These are phyloP conservation scores for Stylophora pistillata DNA, from an alignment of 64 coral and sea anemone species.

Conservation along the genomic window DNA sequence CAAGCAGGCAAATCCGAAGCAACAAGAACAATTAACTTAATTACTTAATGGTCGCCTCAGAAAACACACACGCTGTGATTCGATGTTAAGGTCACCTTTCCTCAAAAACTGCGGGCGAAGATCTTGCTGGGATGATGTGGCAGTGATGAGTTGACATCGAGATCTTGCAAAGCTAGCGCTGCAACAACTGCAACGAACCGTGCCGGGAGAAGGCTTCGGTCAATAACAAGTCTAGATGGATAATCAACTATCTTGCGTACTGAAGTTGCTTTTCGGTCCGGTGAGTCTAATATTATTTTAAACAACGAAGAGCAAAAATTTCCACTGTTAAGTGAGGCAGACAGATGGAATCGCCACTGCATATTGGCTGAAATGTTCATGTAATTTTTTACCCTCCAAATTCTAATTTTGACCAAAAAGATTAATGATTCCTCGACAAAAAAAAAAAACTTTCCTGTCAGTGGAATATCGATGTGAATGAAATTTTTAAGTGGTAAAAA, in stretches of 20 bases:
- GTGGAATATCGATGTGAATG: not conserved
- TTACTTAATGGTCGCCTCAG: not conserved
- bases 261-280: slow-evolving; percentile 12
- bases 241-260: slow-evolving; percentile 7
- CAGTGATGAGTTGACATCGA: not conserved
- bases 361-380: not conserved
- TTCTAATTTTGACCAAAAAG: not conserved
- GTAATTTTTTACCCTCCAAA: not conserved
- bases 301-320: not conserved
- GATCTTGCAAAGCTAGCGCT: not conserved
- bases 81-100: slow-evolving; percentile 4
- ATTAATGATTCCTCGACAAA: not conserved
- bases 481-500: not conserved
- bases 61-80: not conserved
- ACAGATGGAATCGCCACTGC: not conserved
- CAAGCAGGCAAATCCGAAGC: not conserved
- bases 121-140: not conserved
- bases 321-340: not conserved
- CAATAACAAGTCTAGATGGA: slow-evolving; percentile 1
- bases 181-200: slow-evolving; percentile 3
- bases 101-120: not conserved
- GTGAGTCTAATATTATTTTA: slow-evolving; percentile 27
- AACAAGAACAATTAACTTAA: slow-evolving; percentile 48
- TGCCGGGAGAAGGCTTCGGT: not conserved
- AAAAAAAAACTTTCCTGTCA: not conserved